Evolutionary conservation across 2,797 vertebrate species (phyloP).

Genomic region (Clarias fuscus): DNA sequence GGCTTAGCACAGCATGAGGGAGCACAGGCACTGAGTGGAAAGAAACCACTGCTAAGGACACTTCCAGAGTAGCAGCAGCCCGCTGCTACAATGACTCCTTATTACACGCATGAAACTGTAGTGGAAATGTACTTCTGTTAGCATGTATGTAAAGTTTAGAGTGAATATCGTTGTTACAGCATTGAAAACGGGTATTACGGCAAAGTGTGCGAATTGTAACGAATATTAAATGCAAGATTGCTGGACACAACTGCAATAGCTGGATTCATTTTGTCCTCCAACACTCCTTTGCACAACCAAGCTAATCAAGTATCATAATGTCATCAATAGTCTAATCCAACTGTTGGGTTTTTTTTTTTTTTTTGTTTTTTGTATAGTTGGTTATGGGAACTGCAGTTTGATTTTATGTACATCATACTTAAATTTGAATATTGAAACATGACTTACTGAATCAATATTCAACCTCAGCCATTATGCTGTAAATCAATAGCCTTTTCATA

Average conservation of each 20-base stretch:
- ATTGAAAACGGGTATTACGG: not conserved
- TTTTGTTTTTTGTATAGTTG: no score
- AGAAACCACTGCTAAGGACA: constrained; percentile 64
- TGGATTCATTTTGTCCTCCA: not conserved
- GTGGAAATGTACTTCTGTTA: not conserved
- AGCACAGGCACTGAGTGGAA: constrained; percentile 68
- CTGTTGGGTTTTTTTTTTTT: not conserved
- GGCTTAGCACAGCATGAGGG: constrained; percentile 68
- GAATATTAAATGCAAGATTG: not conserved
- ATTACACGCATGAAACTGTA: constrained; percentile 15
- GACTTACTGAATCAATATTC: not conserved
- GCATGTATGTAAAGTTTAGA: not conserved
- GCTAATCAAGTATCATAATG: not conserved
- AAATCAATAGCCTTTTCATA: not conserved
- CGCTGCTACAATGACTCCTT: constrained; percentile 33
- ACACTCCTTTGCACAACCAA: not conserved
- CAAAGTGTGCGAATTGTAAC: constrained; percentile 18
- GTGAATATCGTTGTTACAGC: not conserved
- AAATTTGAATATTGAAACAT: not conserved
- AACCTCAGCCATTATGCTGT: not conserved
- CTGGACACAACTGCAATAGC: not conserved
- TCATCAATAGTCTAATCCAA: not conserved
- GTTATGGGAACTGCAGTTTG: no score
- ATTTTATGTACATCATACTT: not conserved
- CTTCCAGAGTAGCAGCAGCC: constrained; percentile 25